phyloP scores from a whole-genome alignment of 2,113 vertebrate genomes.

The Etheostoma spectabile region DNA sequence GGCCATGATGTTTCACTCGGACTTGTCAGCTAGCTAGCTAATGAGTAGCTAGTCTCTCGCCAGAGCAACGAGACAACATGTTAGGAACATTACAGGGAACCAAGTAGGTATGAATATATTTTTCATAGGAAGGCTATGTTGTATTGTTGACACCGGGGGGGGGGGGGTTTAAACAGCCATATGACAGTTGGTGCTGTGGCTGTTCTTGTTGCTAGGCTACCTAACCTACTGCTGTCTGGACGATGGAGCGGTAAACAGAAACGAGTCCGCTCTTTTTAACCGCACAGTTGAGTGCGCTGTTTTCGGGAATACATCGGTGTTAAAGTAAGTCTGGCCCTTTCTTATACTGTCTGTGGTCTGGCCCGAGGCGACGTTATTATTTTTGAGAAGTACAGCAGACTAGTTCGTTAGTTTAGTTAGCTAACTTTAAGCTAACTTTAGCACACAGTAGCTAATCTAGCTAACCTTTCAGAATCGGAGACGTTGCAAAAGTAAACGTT shows the following conservation, averaged over 20 bases:
- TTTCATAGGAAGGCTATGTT: not conserved
- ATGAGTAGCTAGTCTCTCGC: not conserved
- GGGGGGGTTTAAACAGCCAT: not conserved
- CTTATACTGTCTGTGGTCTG: too few relatives aligned
- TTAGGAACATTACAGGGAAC: not conserved
- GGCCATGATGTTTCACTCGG: slow-evolving; percentile 26
- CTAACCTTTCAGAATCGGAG: not conserved
- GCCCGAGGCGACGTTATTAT: not conserved
- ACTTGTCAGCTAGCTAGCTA: not conserved
- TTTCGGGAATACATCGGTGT: not conserved
- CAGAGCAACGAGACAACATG: not conserved
- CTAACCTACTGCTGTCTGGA: slow-evolving; percentile 60
- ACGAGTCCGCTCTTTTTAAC: too few relatives aligned
- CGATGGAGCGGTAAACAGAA: slow-evolving; percentile 21
- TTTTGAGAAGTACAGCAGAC: not conserved
- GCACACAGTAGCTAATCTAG: slow-evolving; percentile 8
- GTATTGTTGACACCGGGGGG: too few relatives aligned
- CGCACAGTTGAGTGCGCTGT: not conserved
- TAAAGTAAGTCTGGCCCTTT: too few relatives aligned
- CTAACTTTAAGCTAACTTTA: slow-evolving; percentile 24
- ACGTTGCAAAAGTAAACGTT: too few relatives aligned
- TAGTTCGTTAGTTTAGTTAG: not conserved
- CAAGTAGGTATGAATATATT: not conserved
- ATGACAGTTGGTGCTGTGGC: not conserved
- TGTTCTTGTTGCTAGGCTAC: slow-evolving; percentile 59